Percentiles rank a stretch among this genome's conserved stretches.
Conservation (phyloP, 2,888 invertebrate genomes). For the Hymenopus coronatus region DNA sequence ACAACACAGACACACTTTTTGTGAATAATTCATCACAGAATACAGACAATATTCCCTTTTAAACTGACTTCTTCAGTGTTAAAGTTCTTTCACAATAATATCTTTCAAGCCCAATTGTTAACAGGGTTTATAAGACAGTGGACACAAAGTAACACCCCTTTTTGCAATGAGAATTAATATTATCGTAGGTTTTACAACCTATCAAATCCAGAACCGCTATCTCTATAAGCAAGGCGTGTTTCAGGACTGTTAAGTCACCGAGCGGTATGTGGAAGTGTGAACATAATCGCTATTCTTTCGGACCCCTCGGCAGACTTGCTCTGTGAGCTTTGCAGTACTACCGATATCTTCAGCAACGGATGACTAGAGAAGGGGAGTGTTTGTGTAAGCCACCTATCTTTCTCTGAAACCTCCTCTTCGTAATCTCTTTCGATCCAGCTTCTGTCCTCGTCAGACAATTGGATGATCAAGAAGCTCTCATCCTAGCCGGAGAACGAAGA, state of each 20-base stretch:
- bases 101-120: too few relatives aligned
- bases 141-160: too few relatives aligned
- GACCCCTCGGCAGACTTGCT: not conserved
- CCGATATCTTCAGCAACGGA: not conserved
- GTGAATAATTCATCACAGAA: too few relatives aligned
- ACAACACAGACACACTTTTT: too few relatives aligned
- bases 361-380: not conserved
- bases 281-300: not conserved
- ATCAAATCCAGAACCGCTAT: not conserved
- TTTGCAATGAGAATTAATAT: too few relatives aligned
- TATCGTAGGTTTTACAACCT: not conserved
- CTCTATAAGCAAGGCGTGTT: not conserved
- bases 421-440: slow-evolving; percentile 16
- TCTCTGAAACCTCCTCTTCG: not conserved
- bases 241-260: not conserved
- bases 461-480: not conserved
- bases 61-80: too few relatives aligned
- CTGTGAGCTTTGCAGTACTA: not conserved
- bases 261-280: not conserved
- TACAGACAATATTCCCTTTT: too few relatives aligned
- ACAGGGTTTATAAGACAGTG: too few relatives aligned
- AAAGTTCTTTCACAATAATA: too few relatives aligned
- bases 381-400: not conserved
- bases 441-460: not conserved
- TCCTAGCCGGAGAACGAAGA: not conserved